These are phyloP conservation scores for Anoplophora glabripennis DNA, from an alignment of 1,140 invertebrate species.

Conservation along the genomic window DNA sequence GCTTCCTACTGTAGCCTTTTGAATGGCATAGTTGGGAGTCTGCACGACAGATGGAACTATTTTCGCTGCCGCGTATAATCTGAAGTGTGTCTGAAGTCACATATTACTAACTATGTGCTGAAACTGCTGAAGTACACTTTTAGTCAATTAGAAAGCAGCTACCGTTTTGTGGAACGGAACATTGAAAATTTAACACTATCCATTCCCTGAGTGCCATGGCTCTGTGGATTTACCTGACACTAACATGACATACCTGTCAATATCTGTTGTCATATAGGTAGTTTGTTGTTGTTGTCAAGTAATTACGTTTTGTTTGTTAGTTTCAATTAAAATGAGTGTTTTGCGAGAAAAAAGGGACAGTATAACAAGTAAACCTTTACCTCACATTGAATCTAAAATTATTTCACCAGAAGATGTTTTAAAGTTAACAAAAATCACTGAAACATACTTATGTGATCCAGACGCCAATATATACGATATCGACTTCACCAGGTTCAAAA, in stretches of 20 bases:
- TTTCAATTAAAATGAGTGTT: constrained; percentile 40
- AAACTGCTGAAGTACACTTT: no score
- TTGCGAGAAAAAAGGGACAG: constrained; percentile 42
- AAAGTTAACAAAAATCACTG: constrained; percentile 59
- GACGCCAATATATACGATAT: constrained; percentile 97
- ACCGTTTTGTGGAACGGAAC: no score
- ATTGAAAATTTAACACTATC: no score
- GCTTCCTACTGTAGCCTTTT: no score
- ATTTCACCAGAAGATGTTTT: constrained; percentile 65
- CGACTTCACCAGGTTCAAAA: constrained; percentile 97
- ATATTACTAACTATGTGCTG: no score
- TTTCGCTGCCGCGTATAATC: no score
- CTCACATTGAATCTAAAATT: constrained; percentile 25
- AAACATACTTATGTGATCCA: constrained; percentile 84
- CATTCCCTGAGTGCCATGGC: no score
- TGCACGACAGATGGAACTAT: no score
- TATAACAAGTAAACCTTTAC: constrained; percentile 30
- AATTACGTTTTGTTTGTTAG: neutral
- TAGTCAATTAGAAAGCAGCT: no score
- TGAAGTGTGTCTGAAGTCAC: no score
- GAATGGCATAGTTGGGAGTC: no score
- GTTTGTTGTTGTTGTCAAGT: neutral
- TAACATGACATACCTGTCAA: neutral
- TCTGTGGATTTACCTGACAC: no score
- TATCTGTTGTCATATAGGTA: neutral